Evolutionary conservation across 2,113 vertebrate genomes (phyloP).

Genomic region (Acinonyx jubatus): DNA sequence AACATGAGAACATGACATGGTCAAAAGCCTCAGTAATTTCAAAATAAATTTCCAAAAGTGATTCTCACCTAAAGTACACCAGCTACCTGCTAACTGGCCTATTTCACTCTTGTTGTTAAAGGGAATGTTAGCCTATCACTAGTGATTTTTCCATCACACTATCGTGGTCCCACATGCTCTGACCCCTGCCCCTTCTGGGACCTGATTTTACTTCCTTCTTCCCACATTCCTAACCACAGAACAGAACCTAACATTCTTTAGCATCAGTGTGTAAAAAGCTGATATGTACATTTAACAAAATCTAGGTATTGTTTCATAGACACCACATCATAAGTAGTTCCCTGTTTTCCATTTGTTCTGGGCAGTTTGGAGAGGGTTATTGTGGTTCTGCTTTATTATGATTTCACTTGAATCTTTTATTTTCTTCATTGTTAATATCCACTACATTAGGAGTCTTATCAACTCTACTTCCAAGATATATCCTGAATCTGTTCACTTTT

Average conservation of each 20-base stretch:
- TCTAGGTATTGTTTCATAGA: background rate
- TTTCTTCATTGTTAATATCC: background rate
- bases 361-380: background rate
- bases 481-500: background rate
- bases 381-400: background rate
- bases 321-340: background rate
- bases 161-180: background rate
- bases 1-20: background rate
- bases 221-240: background rate
- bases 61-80: background rate
- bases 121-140: background rate
- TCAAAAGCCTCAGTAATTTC: conserved; percentile 29
- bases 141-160: background rate
- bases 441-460: background rate
- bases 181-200: background rate
- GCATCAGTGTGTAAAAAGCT: conserved; percentile 12
- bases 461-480: background rate
- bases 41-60: conserved; percentile 24
- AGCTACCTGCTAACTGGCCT: background rate
- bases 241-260: background rate
- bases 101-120: background rate
- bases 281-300: background rate
- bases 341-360: conserved; percentile 22
- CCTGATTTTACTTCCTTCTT: conserved; percentile 11
- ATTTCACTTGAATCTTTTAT: background rate